phyloP scores from a whole-genome alignment of 2,888 invertebrate genomes.

The Cryptocephalus moraei region DNA sequence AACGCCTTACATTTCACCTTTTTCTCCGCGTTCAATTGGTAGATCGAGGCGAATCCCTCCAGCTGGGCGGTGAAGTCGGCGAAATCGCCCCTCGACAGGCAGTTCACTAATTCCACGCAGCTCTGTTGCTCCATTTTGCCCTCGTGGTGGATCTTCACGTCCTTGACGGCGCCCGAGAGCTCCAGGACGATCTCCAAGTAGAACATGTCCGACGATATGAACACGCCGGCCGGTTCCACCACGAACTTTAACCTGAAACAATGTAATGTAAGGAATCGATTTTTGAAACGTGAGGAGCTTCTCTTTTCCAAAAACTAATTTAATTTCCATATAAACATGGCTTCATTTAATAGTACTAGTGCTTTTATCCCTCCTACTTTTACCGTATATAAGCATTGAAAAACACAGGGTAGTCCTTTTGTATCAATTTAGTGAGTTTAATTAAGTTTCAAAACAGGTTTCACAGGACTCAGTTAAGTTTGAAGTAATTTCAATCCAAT shows the following conservation, averaged over 20 bases:
- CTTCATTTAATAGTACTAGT: too few relatives aligned
- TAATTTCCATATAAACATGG: too few relatives aligned
- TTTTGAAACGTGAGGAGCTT: too few relatives aligned
- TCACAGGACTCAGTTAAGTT: too few relatives aligned
- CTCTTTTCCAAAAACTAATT: too few relatives aligned
- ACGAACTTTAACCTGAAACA: slow-evolving; percentile 68
- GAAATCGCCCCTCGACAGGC: slow-evolving; percentile 78
- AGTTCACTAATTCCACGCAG: slow-evolving; percentile 79
- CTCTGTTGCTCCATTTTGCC: slow-evolving; percentile 76
- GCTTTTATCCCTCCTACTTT: too few relatives aligned
- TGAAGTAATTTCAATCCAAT: too few relatives aligned
- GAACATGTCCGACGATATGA: slow-evolving; percentile 95
- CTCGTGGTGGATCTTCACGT: slow-evolving; percentile 88
- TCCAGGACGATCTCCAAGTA: slow-evolving; percentile 86
- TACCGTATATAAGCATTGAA: too few relatives aligned
- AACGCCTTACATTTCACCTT: slow-evolving; percentile 91
- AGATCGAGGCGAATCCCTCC: slow-evolving; percentile 73
- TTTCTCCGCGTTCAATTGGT: slow-evolving; percentile 89
- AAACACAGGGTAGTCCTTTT: too few relatives aligned
- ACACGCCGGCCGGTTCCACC: slow-evolving; percentile 70
- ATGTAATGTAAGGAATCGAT: background rate
- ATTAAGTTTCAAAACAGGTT: too few relatives aligned
- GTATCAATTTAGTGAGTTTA: too few relatives aligned
- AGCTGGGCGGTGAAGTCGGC: slow-evolving; percentile 85
- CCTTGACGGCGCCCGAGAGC: slow-evolving; percentile 71